Conservation (phyloP, 2,888 invertebrate genomes). For the Leptopilina syphax region DNA sequence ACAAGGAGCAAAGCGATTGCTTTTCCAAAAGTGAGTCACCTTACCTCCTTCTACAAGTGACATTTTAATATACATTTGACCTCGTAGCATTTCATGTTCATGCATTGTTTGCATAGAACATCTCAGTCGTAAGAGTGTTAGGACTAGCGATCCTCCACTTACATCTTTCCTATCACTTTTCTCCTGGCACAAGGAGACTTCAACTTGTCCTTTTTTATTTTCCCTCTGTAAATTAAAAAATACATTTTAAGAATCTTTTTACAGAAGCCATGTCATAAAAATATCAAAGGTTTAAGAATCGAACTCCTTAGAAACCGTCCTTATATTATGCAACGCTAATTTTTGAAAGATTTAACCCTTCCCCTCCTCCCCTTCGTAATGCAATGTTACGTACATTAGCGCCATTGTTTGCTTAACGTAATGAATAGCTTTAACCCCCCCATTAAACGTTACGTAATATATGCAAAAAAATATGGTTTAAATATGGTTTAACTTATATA, state of each 20-base stretch:
- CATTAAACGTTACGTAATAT: too few relatives aligned
- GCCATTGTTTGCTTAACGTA: too few relatives aligned
- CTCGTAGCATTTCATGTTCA: conserved; percentile 83
- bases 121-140: conserved; percentile 82
- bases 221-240: conserved; percentile 78
- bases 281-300: too few relatives aligned
- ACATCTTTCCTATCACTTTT: conserved; percentile 82
- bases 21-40: conserved; percentile 83
- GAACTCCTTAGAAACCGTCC: too few relatives aligned
- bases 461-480: too few relatives aligned
- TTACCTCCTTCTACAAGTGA: conserved; percentile 84
- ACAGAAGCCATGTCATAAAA: too few relatives aligned
- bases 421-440: too few relatives aligned
- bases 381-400: too few relatives aligned
- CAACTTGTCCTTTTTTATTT: conserved; percentile 84
- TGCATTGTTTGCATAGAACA: conserved; percentile 86
- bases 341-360: too few relatives aligned
- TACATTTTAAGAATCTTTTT: not conserved
- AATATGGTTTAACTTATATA: too few relatives aligned
- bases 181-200: conserved; percentile 82
- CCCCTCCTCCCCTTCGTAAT: too few relatives aligned
- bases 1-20: conserved; percentile 85
- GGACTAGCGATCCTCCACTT: conserved; percentile 81
- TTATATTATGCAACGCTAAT: too few relatives aligned
- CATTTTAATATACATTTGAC: conserved; percentile 87